Base-by-base conservation (phyloP, 2,888 invertebrate genomes). In the Ectemnius lituratus region DNA sequence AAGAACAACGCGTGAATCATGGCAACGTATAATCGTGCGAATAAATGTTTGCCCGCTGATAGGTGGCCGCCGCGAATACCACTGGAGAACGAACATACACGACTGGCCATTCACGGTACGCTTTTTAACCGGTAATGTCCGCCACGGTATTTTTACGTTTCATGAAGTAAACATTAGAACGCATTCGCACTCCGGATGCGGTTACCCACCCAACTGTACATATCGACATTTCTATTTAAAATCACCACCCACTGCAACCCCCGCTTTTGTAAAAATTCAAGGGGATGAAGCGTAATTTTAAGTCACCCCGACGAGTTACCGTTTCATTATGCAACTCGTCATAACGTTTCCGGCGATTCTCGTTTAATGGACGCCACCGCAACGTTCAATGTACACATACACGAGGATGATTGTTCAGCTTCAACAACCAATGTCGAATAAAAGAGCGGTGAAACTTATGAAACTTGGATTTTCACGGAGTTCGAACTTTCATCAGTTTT, bases 151-250 rank as follows among this genome's bases (percentile, higher is more conserved):
- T 75, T 76, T 75, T 67, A 67, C 76, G 76, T 76, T 70, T 57
- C 66, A 46, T 62, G 70, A 65, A 47, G 76, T 70, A 76, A 76
- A 76, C 75, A 75, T 76, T 70, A 70, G 70, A 76, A 49, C 74
- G 47, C 61, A 65, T 62, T 62, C 18, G 70, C 20, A n/a, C 45
- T 56, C 28, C 23, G 28, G 45, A 45, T 14, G 52, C 52, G 52
- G 52, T 13, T 13, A 4, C 16, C 52, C 14, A 1, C 1, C 52
- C 52, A 52, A 13, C 52, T 47, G 16, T 14, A 52, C n/a, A 52
- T 16, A 52, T 52, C 52, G 14, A 1, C n/a, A 52, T 52, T 52
- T 52, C 52, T 52, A 52, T 52, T 52, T 52, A 52, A 52, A 52
- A 52, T 16, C 23, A 8, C 37, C 37, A 5, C 37, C 37, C 0